phyloP scores from a whole-genome alignment of 2,888 invertebrate genomes.

The Eupithecia subumbrata region DNA sequence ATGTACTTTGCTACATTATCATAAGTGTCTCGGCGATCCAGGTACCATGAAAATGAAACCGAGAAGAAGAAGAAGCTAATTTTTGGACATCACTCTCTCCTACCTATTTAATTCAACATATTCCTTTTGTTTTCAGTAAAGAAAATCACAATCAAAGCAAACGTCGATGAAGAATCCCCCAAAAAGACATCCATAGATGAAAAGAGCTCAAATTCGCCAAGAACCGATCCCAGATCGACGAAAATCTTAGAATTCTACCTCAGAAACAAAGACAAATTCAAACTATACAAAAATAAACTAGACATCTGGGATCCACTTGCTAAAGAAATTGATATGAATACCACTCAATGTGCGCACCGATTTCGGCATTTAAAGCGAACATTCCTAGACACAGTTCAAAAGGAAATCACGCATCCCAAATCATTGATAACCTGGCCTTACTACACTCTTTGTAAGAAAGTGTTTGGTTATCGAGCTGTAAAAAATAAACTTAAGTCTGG shows the following conservation, averaged over 20 bases:
- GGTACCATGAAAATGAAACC: too few species aligned
- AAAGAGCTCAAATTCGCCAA: constrained; percentile 51
- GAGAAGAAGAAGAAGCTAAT: too few species aligned
- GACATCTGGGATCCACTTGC: constrained; percentile 65
- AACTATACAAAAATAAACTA: constrained; percentile 56
- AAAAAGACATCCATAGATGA: constrained; percentile 47
- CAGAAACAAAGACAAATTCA: constrained; percentile 72
- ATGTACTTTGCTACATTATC: too few species aligned
- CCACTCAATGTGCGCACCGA: constrained; percentile 70
- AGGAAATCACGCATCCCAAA: constrained; percentile 73
- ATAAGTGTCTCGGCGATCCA: too few species aligned
- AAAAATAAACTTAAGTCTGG: constrained; percentile 69
- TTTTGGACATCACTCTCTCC: too few species aligned
- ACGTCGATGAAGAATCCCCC: constrained; percentile 57
- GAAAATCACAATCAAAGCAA: constrained; percentile 59
- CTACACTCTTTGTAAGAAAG: constrained; percentile 73
- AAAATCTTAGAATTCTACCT: constrained; percentile 74
- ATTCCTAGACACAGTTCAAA: constrained; percentile 67
- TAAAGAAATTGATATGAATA: constrained; percentile 63
- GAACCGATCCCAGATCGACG: constrained; percentile 64
- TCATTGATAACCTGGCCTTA: constrained; percentile 76
- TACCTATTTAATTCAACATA: background rate
- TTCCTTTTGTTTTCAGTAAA: constrained; percentile 56
- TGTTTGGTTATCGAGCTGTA: constrained; percentile 72
- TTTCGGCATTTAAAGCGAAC: constrained; percentile 74